These are phyloP conservation scores for Poeciliopsis gracilis DNA, from an alignment of 2,797 vertebrate species.

Conservation along the genomic window DNA sequence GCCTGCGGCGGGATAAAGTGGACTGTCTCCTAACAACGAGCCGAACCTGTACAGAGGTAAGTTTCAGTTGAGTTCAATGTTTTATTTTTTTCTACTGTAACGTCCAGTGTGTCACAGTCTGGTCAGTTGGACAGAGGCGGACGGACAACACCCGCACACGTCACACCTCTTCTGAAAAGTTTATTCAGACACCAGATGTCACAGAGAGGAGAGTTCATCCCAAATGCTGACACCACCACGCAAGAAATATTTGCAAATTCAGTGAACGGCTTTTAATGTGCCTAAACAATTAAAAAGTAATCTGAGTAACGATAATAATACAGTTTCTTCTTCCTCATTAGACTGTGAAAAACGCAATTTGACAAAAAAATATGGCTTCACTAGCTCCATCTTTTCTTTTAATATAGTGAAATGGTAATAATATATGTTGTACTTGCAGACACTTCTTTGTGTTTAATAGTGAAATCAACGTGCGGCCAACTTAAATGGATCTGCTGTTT, in stretches of 20 bases:
- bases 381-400: background rate
- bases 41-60: constrained; percentile 45
- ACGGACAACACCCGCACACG: constrained; percentile 53
- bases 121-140: background rate
- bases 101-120: constrained; percentile 1
- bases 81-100: background rate
- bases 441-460: background rate
- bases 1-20: constrained; percentile 33
- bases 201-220: background rate
- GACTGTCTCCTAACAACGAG: constrained; percentile 17
- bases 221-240: background rate
- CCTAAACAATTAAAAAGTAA: background rate
- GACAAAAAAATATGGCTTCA: background rate
- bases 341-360: background rate
- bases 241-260: too few relatives aligned
- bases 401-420: background rate
- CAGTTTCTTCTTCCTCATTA: background rate
- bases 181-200: background rate
- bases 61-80: constrained; percentile 15
- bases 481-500: background rate
- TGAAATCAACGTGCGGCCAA: background rate
- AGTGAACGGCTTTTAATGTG: background rate
- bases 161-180: constrained; percentile 25
- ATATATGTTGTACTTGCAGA: background rate
- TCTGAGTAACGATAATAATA: background rate